Conservation (phyloP, 2,888 invertebrate genomes). For the Ecdyonurus torrentis region DNA sequence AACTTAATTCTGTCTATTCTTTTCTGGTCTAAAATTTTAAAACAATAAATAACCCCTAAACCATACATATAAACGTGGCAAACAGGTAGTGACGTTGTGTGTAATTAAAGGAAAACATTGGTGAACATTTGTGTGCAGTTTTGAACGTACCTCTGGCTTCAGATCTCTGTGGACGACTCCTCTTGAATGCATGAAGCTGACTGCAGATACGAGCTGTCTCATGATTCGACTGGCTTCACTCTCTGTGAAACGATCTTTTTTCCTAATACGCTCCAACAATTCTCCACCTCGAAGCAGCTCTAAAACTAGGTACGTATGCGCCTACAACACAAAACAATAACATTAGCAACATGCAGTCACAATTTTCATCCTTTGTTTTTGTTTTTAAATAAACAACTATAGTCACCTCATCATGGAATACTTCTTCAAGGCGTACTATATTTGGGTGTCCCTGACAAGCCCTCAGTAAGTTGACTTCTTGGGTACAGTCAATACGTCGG, state of each 20-base stretch:
- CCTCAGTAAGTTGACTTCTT: slow-evolving; percentile 63
- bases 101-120: too few relatives aligned
- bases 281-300: slow-evolving; percentile 78
- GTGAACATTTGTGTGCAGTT: too few relatives aligned
- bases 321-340: slow-evolving; percentile 25
- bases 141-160: slow-evolving; percentile 73
- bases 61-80: too few relatives aligned
- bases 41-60: neutral
- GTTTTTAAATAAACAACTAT: neutral
- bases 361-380: neutral
- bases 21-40: neutral
- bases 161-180: slow-evolving; percentile 84
- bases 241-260: slow-evolving; percentile 55
- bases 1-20: neutral
- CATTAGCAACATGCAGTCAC: neutral
- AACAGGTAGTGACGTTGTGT: too few relatives aligned
- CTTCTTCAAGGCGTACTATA: slow-evolving; percentile 67
- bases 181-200: slow-evolving; percentile 66
- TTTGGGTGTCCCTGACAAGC: slow-evolving; percentile 80
- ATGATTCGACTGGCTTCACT: slow-evolving; percentile 61
- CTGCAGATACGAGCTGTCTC: slow-evolving; percentile 64
- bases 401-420: slow-evolving; percentile 58
- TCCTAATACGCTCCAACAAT: slow-evolving; percentile 46
- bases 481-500: slow-evolving; percentile 41
- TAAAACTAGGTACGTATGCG: slow-evolving; percentile 77